phyloP scores from a whole-genome alignment of 1,140 invertebrate species.

The Adelges cooleyi region DNA sequence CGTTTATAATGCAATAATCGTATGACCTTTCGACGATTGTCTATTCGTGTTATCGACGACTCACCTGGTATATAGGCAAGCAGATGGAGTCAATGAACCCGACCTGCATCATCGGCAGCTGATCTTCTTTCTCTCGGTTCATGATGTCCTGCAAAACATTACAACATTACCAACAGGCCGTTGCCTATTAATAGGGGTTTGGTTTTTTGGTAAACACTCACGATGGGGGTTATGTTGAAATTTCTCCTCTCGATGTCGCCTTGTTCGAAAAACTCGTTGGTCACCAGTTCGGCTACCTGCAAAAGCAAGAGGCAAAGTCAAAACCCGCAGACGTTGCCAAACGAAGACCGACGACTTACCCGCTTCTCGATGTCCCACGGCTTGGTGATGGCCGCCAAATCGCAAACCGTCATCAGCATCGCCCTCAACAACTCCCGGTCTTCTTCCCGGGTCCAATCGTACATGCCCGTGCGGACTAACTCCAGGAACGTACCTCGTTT shows the following conservation, averaged over 20 bases:
- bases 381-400: slow-evolving; percentile 90
- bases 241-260: slow-evolving; percentile 82
- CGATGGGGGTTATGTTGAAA: slow-evolving; percentile 74
- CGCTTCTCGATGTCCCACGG: slow-evolving; percentile 88
- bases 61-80: slow-evolving; percentile 87
- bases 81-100: slow-evolving; percentile 94
- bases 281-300: slow-evolving; percentile 74
- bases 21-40: too few species aligned
- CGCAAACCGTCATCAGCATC: slow-evolving; percentile 95
- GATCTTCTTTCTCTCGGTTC: slow-evolving; percentile 91
- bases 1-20: too few species aligned
- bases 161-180: too few species aligned
- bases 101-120: slow-evolving; percentile 91
- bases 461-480: slow-evolving; percentile 48
- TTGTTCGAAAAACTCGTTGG: slow-evolving; percentile 91
- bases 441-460: slow-evolving; percentile 58
- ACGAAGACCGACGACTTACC: slow-evolving; percentile 40
- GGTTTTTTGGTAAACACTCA: slow-evolving; percentile 41
- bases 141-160: slow-evolving; percentile 75
- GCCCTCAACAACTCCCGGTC: slow-evolving; percentile 68
- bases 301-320: too few species aligned
- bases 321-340: neutral
- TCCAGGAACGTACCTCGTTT: slow-evolving; percentile 72
- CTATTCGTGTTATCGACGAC: too few species aligned
- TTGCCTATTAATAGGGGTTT: neutral